Evolutionary conservation across 2,797 vertebrate species (phyloP).

Genomic region (Rhynchonycteris naso): DNA sequence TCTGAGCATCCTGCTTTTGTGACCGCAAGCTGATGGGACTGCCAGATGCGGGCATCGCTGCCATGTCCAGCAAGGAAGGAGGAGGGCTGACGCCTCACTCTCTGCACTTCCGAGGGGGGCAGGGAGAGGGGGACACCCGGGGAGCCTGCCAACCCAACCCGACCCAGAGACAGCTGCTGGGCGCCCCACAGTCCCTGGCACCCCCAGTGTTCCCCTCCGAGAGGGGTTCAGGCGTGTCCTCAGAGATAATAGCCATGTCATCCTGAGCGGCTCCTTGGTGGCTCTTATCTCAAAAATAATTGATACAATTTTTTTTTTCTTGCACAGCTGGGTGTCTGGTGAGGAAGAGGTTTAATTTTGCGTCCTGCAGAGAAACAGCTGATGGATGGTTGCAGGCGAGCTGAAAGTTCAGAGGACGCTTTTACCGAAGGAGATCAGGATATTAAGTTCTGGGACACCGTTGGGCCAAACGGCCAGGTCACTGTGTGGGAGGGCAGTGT

Average conservation of each 20-base stretch:
- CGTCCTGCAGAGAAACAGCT: slow-evolving; percentile 58
- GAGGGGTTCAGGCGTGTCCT: slow-evolving; percentile 14
- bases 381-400: background rate
- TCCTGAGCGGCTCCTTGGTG: background rate
- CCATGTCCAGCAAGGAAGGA: background rate
- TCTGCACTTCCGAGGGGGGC: background rate
- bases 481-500: background rate
- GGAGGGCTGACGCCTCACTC: background rate
- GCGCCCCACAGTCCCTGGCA: background rate
- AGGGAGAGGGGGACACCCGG: background rate
- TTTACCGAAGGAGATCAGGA: background rate
- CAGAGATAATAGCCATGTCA: slow-evolving; percentile 15
- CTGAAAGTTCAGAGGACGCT: background rate
- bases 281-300: slow-evolving; percentile 64
- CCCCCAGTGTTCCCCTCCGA: background rate
- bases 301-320: slow-evolving; percentile 59
- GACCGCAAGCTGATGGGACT: background rate
- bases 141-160: too few relatives aligned
- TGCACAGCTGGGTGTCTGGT: slow-evolving; percentile 58
- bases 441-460: background rate
- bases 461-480: background rate
- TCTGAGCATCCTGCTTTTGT: background rate
- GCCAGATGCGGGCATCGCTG: background rate
- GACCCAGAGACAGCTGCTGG: background rate
- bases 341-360: slow-evolving; percentile 63